A percentile compares a stretch with the other conserved stretches of the same genome.
phyloP scores from a whole-genome alignment of 2,888 invertebrate genomes.

The Clostera curtula region DNA sequence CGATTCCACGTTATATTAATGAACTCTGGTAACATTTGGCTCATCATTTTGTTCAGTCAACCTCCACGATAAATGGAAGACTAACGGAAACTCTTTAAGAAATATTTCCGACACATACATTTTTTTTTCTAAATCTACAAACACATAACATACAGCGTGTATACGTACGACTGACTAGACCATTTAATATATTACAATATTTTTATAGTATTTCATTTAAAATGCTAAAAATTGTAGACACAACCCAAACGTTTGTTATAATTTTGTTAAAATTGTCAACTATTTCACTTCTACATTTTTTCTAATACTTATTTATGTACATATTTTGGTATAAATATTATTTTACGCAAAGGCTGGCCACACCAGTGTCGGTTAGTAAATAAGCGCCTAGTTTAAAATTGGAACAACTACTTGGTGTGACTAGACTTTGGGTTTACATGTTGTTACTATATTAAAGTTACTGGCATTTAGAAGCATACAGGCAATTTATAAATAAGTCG shows the following conservation, averaged over 20 bases:
- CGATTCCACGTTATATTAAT: constrained; percentile 45
- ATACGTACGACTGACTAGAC: constrained; percentile 38
- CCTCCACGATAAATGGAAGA: constrained; percentile 62
- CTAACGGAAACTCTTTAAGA: constrained; percentile 34
- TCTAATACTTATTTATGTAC: constrained; percentile 5
- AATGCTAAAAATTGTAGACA: constrained; percentile 37
- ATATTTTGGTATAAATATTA: too few species aligned
- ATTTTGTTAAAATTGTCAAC: constrained; percentile 10
- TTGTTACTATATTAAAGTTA: too few species aligned
- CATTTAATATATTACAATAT: constrained; percentile 7
- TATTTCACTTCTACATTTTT: too few species aligned
- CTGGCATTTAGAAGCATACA: too few species aligned
- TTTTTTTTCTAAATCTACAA: constrained; percentile 29
- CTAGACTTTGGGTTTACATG: too few species aligned
- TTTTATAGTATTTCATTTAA: constrained; percentile 18
- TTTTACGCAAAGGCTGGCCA: too few species aligned
- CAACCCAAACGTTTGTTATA: constrained; percentile 40
- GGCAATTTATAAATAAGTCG: too few species aligned
- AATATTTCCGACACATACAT: constrained; percentile 24
- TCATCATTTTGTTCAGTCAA: constrained; percentile 51
- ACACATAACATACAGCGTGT: constrained; percentile 44
- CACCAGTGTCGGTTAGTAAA: too few species aligned
- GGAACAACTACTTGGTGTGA: too few species aligned
- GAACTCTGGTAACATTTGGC: constrained; percentile 51
- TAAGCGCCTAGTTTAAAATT: too few species aligned